phyloP scores from a whole-genome alignment of 1,140 invertebrate species.

The Zophobas morio region DNA sequence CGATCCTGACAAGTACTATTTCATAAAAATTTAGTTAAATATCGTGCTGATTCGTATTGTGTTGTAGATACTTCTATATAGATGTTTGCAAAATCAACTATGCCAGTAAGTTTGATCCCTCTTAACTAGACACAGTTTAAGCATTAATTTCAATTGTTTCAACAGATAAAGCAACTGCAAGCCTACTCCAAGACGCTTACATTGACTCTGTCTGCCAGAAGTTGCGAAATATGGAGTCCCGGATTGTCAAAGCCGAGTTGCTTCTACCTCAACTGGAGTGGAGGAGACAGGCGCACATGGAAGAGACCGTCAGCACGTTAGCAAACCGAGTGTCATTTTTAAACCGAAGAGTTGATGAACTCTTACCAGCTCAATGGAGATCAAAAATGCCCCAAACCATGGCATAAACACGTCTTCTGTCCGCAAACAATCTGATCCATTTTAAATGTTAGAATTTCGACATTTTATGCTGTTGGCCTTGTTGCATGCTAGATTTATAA shows the following conservation, averaged over 20 bases:
- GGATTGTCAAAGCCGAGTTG: constrained; percentile 63
- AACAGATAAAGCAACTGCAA: constrained; percentile 58
- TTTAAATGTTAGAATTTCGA: background rate
- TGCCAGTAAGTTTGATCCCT: constrained; percentile 49
- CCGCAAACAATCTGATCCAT: background rate
- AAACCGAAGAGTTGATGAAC: constrained; percentile 64
- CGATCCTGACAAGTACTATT: constrained; percentile 40
- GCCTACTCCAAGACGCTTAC: constrained; percentile 65
- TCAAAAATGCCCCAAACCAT: constrained; percentile 58
- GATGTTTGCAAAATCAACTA: constrained; percentile 59
- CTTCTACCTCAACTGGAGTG: constrained; percentile 64
- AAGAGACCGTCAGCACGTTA: constrained; percentile 63
- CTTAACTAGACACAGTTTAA: no score
- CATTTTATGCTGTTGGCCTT: background rate
- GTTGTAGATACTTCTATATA: constrained; percentile 56
- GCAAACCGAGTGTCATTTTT: constrained; percentile 63
- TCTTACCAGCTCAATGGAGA: constrained; percentile 63
- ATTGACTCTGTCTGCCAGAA: constrained; percentile 65
- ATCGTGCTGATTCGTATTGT: constrained; percentile 46
- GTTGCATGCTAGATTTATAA: background rate
- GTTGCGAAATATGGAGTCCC: constrained; percentile 62
- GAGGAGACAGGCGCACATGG: constrained; percentile 63
- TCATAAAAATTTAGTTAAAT: background rate
- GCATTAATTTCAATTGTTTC: background rate
- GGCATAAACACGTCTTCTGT: constrained; percentile 40